These are phyloP conservation scores for Clarias macrocephalus DNA, from an alignment of 2,113 vertebrate genomes.

Conservation along the genomic window DNA sequence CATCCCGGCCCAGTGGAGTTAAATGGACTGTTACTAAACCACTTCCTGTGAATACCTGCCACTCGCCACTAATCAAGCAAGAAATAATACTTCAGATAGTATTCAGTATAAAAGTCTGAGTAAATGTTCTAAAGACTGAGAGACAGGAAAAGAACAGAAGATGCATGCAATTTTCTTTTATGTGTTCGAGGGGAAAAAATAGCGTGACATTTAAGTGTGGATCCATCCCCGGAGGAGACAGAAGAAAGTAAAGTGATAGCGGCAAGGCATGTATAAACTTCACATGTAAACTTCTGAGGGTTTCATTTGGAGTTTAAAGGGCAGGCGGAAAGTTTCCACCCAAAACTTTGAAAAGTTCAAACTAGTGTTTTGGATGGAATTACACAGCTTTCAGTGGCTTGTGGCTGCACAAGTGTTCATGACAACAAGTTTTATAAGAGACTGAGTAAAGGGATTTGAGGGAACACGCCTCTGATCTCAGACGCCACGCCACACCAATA, in stretches of 20 bases:
- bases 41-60: conserved; percentile 34
- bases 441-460: not conserved
- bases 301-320: conserved; percentile 32
- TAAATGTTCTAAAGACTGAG: not conserved
- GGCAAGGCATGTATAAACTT: conserved; percentile 15
- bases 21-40: conserved; percentile 27
- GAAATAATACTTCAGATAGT: conserved; percentile 5
- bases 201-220: conserved; percentile 23
- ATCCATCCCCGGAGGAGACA: not conserved
- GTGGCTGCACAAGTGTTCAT: not conserved
- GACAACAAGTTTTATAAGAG: not conserved
- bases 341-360: conserved; percentile 24
- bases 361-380: conserved; percentile 25
- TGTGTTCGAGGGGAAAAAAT: not conserved
- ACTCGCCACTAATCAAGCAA: not conserved
- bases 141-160: not conserved
- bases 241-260: conserved; percentile 9
- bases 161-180: not conserved
- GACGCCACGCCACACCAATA: not conserved
- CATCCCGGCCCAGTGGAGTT: conserved; percentile 13
- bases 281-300: conserved; percentile 10
- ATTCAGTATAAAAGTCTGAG: not conserved
- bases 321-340: conserved; percentile 32
- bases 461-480: conserved; percentile 8
- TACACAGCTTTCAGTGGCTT: conserved; percentile 6